Base-by-base conservation (phyloP, 2,888 invertebrate genomes). In the Hypena proboscidalis region DNA sequence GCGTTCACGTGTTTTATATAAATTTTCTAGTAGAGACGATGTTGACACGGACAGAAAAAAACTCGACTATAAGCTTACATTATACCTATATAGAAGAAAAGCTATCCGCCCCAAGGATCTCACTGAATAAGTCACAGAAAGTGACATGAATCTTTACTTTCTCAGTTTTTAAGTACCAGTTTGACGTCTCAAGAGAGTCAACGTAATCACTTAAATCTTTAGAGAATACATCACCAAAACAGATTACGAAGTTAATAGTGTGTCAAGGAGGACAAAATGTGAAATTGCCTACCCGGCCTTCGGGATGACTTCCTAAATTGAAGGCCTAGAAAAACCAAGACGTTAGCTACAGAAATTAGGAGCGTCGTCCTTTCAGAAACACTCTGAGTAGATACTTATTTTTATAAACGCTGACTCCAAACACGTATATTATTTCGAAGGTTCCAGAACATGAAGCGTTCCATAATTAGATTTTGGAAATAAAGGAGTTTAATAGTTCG, bases 251-350 rank as follows among this genome's bases (percentile, higher is more conserved):
- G 19, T 43, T 41, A 60, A 51, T 46, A 41, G 26, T 29, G 26
- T 26, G 37, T 26, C 54, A 36, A 51, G 48, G 45, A 46, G 56
- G 58, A 55, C 58, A 42, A 47, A 51, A 57, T 60, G 55, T 58
- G 60, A 65, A 64, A 73, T 70, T 67, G 65, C 64, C 34, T 36
- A 22, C 29, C 26, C 22, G 13, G 8, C 41, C 25, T 21, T 43
- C 43, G 35, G 45, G 38, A 42, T 51, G 49, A 40, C 67, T 58
- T 60, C 53, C 58, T 49, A 68, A 76, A 71, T 68, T 68, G 63
- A 52, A 48, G 60, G 66, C 56, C 56, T 54, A 57, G 59, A 67
- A 70, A 70, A 67, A 56, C 47, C 41, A 62, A 55, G 63, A 58
- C 63, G 53, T 42, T 64, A 62, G 70, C 52, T 51, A 54, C 49